Evolutionary conservation across 92 coral and sea anemone genomes (phyloP), one percentile per base, ranked within the genome.

Genomic region (Palythoa grandiflora): DNA sequence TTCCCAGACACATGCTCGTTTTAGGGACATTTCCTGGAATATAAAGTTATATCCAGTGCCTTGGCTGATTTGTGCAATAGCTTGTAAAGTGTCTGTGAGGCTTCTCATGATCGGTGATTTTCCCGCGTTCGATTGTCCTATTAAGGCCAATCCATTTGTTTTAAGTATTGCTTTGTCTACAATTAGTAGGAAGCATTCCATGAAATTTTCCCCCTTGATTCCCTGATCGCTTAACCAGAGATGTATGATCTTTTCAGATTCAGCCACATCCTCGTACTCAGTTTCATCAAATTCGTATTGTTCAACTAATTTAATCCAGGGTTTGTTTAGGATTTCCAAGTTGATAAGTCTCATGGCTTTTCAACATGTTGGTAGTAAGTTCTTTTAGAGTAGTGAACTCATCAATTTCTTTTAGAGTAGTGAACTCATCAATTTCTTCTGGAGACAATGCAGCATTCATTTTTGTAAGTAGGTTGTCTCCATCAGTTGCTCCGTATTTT

Each of bases 41-140:
- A 54, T 51, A 47, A 77, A 52, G 40, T 52, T 77, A 9, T 74
- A 74, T 1, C 38, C 38, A 8, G 81, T 77, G 4, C 81, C 81
- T 77, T 51, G 65, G 10, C 17, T 9, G 3, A 77, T 40, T 2
- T 77, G 28, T n/a, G 81, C 81, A 19, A 77, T 11, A 19, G 81
- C 81, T 53, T 77, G 19, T 0, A 21, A 0, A 19, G 81, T 66
- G 0, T 5, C 3, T 9, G 52, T 1, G 17, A 77, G 17, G 2
- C 5, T 7, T 21, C 81, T 51, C 61, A 51, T 50, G 7, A 77
- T 77, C 0, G 20, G n/a, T 8, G 21, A 14, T 54, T 77, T 77
- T n/a, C 81, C 81, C 1, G 81, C 63, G 15, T 77, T 77, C 0
- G 13, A 4, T 75, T 15, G 12, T 17, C 40, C 16, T 4, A 50